Conservation (phyloP, 2,888 invertebrate species). For the Erebia ligea region DNA sequence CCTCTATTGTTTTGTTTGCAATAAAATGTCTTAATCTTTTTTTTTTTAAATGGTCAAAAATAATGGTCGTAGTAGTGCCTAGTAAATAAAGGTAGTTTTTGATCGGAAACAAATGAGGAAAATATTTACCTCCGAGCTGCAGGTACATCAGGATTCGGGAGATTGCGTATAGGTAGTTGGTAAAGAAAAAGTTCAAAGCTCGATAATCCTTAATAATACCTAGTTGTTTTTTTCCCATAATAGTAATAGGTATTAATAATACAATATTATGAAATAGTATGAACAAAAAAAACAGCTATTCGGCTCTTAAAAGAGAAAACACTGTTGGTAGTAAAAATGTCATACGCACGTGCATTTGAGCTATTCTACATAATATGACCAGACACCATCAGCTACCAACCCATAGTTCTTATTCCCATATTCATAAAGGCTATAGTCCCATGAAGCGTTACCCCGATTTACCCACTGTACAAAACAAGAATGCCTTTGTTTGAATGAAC, state of each 20-base stretch:
- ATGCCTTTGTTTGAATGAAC: conserved; percentile 57
- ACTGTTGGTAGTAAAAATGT: conserved; percentile 50
- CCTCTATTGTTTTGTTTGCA: too few species aligned
- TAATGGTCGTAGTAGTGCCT: too few species aligned
- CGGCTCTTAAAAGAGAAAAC: conserved; percentile 40
- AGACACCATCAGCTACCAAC: conserved; percentile 12
- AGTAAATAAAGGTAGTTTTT: too few species aligned
- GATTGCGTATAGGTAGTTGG: too few species aligned
- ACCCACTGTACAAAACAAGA: conserved; percentile 40
- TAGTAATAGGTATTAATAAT: background rate
- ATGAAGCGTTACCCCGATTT: conserved; percentile 20
- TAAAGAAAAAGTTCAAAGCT: too few species aligned
- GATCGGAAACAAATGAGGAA: too few species aligned
- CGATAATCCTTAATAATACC: too few species aligned
- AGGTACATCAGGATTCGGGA: too few species aligned
- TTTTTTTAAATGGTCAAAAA: too few species aligned
- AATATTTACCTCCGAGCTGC: too few species aligned
- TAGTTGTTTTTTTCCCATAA: background rate
- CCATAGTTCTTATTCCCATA: conserved; percentile 28
- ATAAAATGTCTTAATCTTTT: too few species aligned
- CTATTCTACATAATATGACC: conserved; percentile 39
- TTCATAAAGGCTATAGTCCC: conserved; percentile 23
- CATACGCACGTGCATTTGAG: conserved; percentile 57
- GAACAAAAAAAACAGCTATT: conserved; percentile 24
- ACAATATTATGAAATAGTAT: background rate